Conservation (phyloP, 1,140 invertebrate genomes). For the Argopecten irradians region DNA sequence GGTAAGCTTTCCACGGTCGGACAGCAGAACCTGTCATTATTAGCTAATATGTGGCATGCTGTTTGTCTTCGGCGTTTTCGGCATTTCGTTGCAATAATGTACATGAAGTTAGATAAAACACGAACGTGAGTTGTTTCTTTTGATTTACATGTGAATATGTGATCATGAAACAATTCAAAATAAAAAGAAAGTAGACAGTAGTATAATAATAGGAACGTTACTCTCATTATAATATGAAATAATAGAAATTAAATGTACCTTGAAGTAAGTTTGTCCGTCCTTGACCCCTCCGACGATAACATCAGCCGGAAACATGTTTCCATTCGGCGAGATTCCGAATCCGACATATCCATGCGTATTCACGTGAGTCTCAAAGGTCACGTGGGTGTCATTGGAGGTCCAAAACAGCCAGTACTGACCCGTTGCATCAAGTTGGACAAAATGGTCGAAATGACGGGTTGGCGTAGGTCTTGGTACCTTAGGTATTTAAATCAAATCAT, state of each 20-base stretch:
- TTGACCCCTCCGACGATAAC: conserved; percentile 90
- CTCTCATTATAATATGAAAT: background rate
- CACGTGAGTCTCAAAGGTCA: conserved; percentile 37
- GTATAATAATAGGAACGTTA: background rate
- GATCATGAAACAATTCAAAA: no score
- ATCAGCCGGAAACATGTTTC: conserved; percentile 88
- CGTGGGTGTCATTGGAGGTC: conserved; percentile 34
- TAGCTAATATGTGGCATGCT: no score
- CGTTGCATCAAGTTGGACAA: background rate
- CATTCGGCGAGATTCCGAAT: conserved; percentile 87
- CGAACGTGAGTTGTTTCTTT: background rate
- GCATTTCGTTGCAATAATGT: background rate
- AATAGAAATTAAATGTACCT: conserved; percentile 35
- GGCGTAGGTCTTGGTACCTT: conserved; percentile 36
- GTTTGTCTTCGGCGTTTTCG: no score
- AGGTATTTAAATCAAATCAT: background rate
- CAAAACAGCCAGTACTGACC: conserved; percentile 28
- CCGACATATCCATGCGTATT: conserved; percentile 83
- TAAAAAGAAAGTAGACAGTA: background rate
- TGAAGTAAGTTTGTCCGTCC: conserved; percentile 79
- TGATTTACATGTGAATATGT: background rate
- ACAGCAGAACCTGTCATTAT: no score
- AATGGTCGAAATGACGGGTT: conserved; percentile 34
- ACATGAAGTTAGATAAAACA: background rate
- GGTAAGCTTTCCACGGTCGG: no score